phyloP scores from a whole-genome alignment of 2,888 invertebrate genomes.

The Dexiosoma caninum region DNA sequence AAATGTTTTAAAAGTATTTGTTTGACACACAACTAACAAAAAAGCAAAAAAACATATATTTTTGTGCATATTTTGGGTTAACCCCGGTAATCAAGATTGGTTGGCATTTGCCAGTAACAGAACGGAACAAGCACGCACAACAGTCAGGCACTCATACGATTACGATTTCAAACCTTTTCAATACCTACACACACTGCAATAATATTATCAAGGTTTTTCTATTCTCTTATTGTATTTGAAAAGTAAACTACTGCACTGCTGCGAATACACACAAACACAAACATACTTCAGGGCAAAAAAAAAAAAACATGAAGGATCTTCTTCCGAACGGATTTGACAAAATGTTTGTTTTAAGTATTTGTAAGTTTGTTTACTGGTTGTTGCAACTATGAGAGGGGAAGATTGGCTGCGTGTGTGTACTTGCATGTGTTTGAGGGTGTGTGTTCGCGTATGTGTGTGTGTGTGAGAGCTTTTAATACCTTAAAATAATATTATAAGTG shows the following conservation, averaged over 20 bases:
- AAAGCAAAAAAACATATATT: not conserved
- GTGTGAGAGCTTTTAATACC: constrained; percentile 1
- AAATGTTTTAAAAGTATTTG: not conserved
- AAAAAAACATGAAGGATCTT: constrained; percentile 30
- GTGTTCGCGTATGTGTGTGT: constrained; percentile 1
- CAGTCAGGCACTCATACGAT: not conserved
- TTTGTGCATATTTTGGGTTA: constrained; percentile 50
- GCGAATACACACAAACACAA: not conserved
- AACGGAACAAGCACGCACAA: constrained; percentile 16
- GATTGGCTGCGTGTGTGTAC: too few relatives aligned
- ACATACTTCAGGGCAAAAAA: not conserved
- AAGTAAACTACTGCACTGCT: not conserved
- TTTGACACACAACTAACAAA: not conserved
- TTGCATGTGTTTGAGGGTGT: too few relatives aligned
- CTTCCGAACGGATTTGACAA: constrained; percentile 43
- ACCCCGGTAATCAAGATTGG: constrained; percentile 56
- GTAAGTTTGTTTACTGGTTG: constrained; percentile 25
- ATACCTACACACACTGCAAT: constrained; percentile 11
- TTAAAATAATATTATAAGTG: constrained; percentile 57
- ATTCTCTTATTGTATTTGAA: not conserved
- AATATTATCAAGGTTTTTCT: constrained; percentile 48
- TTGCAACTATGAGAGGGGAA: too few relatives aligned
- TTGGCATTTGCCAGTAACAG: constrained; percentile 59
- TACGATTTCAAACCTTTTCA: constrained; percentile 19
- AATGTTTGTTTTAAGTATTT: constrained; percentile 42